Evolutionary conservation across 2,113 vertebrate genomes (phyloP).

Genomic region (Ceuthmochares aereus): DNA sequence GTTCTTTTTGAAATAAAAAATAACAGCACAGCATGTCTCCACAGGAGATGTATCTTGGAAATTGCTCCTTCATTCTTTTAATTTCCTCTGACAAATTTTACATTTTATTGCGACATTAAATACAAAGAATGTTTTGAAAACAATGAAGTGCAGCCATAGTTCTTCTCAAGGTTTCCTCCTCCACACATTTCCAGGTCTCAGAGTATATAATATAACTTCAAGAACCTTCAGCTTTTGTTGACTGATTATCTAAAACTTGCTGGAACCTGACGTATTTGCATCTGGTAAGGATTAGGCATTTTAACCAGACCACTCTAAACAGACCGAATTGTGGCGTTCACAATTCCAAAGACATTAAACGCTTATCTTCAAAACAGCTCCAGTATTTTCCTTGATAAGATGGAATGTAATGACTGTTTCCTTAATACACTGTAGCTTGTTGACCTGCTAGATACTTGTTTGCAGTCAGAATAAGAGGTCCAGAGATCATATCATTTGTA

Average conservation of each 20-base stretch:
- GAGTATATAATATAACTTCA: neutral
- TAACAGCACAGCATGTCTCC: neutral
- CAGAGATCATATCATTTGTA: neutral
- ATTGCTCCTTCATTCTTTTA: constrained; percentile 20
- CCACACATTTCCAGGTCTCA: neutral
- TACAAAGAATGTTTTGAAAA: constrained; percentile 28
- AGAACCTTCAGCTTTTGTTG: neutral
- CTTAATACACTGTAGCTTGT: neutral
- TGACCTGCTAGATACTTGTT: neutral
- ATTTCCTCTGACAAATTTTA: constrained; percentile 47
- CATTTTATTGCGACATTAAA: constrained; percentile 20
- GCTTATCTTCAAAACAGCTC: neutral
- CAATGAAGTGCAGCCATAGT: constrained; percentile 1
- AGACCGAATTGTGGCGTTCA: neutral
- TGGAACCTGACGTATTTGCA: neutral
- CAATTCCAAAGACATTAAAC: neutral
- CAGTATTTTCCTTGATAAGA: neutral
- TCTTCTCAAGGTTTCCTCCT: constrained; percentile 29
- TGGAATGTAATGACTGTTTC: neutral
- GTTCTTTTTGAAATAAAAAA: neutral
- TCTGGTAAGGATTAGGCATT: constrained; percentile 1
- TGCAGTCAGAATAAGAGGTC: neutral
- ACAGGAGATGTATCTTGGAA: neutral
- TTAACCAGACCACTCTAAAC: neutral
- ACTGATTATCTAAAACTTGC: neutral